Evolutionary conservation across 2,113 vertebrate genomes (phyloP).

Genomic region (Apus apus): DNA sequence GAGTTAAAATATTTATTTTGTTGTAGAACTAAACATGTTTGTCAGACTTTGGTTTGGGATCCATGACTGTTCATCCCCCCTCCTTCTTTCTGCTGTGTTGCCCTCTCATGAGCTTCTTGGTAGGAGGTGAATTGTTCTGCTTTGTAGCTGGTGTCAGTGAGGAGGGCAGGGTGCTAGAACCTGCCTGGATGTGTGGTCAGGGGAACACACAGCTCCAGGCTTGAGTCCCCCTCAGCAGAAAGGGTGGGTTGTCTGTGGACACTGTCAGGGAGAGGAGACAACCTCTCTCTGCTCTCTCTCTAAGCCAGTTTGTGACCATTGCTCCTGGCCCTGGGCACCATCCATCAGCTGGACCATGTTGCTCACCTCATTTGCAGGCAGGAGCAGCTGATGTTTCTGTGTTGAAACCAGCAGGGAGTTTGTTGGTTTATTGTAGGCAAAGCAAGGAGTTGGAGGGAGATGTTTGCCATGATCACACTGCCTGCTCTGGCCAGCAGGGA

Average conservation of each 20-base stretch:
- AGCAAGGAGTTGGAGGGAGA: too few species aligned
- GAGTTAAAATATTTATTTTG: constrained; percentile 44
- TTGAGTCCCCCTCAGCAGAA: neutral
- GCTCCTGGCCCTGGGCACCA: too few species aligned
- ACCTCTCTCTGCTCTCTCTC: neutral
- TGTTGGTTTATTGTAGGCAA: too few species aligned
- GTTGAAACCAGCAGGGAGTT: too few species aligned
- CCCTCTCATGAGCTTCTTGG: too few species aligned
- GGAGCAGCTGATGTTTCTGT: too few species aligned
- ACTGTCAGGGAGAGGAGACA: neutral
- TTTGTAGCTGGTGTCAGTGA: too few species aligned
- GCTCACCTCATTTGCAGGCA: too few species aligned
- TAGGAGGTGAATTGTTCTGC: neutral
- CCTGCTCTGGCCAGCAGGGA: neutral
- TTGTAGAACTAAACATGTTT: neutral
- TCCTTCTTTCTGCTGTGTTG: neutral
- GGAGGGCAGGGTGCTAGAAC: accelerated
- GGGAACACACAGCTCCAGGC: neutral
- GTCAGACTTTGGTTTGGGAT: neutral
- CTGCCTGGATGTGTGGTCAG: neutral
- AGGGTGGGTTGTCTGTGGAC: neutral
- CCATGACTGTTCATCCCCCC: neutral
- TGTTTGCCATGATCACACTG: too few species aligned
- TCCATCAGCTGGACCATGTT: too few species aligned
- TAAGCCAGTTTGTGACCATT: neutral